Evolutionary conservation across 2,113 vertebrate genomes (phyloP).

Genomic region (Peromyscus polionotus): DNA sequence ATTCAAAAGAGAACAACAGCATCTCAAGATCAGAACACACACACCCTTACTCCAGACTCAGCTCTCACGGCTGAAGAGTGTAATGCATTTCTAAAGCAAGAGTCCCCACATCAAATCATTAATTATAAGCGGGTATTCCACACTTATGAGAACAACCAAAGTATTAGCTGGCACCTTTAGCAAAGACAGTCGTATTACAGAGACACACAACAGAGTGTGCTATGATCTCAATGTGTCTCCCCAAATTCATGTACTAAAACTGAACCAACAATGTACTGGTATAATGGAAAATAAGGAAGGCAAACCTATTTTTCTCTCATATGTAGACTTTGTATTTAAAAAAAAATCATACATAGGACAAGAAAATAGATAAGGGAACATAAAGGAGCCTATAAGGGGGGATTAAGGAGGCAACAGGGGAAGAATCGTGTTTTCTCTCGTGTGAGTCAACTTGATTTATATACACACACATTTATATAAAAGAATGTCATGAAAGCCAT

Average conservation of each 20-base stretch:
- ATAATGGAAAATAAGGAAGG: background rate
- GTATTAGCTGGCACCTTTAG: background rate
- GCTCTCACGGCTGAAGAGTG: slow-evolving; percentile 1
- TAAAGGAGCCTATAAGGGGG: background rate
- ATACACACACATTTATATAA: background rate
- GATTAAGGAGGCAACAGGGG: background rate
- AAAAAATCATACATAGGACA: background rate
- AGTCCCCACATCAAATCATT: background rate
- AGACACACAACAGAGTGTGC: background rate
- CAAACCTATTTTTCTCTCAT: background rate
- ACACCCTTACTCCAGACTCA: background rate
- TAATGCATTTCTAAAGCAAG: slow-evolving; percentile 2
- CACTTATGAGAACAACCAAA: slow-evolving; percentile 13
- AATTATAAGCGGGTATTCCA: background rate
- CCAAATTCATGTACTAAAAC: background rate
- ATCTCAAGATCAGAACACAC: background rate
- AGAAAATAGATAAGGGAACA: background rate
- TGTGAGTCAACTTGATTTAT: background rate
- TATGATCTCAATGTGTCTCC: background rate
- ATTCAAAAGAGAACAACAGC: background rate
- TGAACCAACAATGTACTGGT: background rate
- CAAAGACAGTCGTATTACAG: background rate
- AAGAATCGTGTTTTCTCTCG: background rate
- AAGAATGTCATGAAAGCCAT: background rate
- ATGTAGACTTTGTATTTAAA: background rate